Conservation (phyloP, 2,797 vertebrate species). For the Brachyalestes nurse region DNA sequence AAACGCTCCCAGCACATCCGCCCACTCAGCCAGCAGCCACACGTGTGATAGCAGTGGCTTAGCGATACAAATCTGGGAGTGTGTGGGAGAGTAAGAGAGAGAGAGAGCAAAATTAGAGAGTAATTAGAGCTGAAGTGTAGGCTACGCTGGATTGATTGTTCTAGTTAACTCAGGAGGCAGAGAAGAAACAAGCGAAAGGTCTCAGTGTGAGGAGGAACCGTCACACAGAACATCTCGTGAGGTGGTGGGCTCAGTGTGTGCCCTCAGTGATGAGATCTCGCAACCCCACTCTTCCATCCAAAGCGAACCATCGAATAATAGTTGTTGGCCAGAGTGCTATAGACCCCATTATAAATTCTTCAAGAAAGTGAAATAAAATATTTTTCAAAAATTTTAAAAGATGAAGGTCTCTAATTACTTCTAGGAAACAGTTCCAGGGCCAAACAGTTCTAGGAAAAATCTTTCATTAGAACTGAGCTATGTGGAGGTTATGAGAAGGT, state of each 20-base stretch:
- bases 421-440: too few relatives aligned
- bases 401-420: too few relatives aligned
- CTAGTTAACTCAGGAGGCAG: constrained; percentile 21
- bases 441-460: too few relatives aligned
- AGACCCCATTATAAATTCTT: not conserved
- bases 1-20: constrained; percentile 21
- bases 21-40: constrained; percentile 26
- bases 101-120: constrained; percentile 27
- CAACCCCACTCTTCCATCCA: not conserved
- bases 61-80: constrained; percentile 18
- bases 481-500: too few relatives aligned
- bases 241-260: not conserved
- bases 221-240: not conserved
- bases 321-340: not conserved
- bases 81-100: constrained; percentile 29
- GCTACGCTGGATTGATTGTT: constrained; percentile 25
- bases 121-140: constrained; percentile 33
- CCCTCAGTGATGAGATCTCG: not conserved
- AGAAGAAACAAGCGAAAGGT: not conserved
- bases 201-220: not conserved
- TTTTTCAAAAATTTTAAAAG: too few relatives aligned
- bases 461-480: too few relatives aligned
- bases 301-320: not conserved
- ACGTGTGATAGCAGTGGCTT: constrained; percentile 26
- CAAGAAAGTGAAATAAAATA: too few relatives aligned